Percentiles rank a stretch among this genome's conserved stretches.
Evolutionary conservation across 2,888 invertebrate species (phyloP).

Genomic region (Polylopha cassiicola): DNA sequence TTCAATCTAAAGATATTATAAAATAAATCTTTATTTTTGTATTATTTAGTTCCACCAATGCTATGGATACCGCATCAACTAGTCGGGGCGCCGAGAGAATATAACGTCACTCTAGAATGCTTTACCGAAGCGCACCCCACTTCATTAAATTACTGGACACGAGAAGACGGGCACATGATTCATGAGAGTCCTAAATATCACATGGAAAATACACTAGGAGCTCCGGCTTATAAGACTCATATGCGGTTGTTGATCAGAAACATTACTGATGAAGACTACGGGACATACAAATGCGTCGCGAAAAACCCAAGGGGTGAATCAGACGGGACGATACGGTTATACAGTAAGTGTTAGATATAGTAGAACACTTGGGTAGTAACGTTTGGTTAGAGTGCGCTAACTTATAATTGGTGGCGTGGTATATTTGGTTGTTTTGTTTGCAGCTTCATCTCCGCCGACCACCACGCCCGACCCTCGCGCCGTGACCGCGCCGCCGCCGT

Average conservation of each 20-base stretch:
- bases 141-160: constrained; percentile 93
- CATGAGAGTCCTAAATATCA: constrained; percentile 90
- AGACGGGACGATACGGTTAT: constrained; percentile 91
- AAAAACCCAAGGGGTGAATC: constrained; percentile 95
- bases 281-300: constrained; percentile 91
- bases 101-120: constrained; percentile 91
- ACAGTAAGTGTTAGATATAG: constrained; percentile 81
- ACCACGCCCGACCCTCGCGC: constrained; percentile 87
- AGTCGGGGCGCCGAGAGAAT: constrained; percentile 89
- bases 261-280: constrained; percentile 88
- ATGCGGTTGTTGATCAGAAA: constrained; percentile 90
- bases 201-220: constrained; percentile 82
- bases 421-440: too few species aligned
- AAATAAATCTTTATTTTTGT: constrained; percentile 1
- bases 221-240: constrained; percentile 88
- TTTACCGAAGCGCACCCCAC: constrained; percentile 94
- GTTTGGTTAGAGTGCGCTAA: too few species aligned
- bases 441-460: constrained; percentile 88
- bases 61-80: constrained; percentile 94
- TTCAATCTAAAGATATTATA: too few species aligned
- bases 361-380: too few species aligned
- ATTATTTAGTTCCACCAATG: constrained; percentile 89
- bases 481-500: constrained; percentile 60
- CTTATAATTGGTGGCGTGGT: too few species aligned
- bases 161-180: constrained; percentile 92